Base-by-base conservation (phyloP, 1,140 invertebrate species). In the Bicyclus anynana region DNA sequence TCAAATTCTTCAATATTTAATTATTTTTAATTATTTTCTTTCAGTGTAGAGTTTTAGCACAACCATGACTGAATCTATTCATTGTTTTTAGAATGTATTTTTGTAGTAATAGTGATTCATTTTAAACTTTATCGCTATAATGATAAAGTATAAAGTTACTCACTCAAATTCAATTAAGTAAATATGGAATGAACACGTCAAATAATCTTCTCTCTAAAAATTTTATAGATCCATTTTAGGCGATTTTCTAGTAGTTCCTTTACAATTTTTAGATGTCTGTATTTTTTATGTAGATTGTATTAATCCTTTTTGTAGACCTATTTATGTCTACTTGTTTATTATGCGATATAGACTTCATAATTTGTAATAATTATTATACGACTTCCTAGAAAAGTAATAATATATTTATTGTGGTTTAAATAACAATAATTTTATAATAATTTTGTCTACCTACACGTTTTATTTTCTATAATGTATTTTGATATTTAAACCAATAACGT, bases 191-290 rank as follows among this genome's bases (percentile, higher is more conserved):
- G n/a, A n/a, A n/a, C 27, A 49, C 10, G 17, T 21, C 7, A 38
- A 23, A 33, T 23, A 35, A 14, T 1, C 37, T 16, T 51, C 18
- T 38, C 16, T 40, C 50, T 38, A 35, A 38, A 35, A 40, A 5
- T 23, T 52, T 40, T 40, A 20, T 26, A 51, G 37, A 6, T 21
- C 49, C 33, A 13, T 50, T 42, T 56, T 56, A 56, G 46, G 14
- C 7, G 23, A 52, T 13, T 52, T 52, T 52, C 50, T 74, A 65
- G 59, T 61, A 55, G 67, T 69, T 73, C 58, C 61, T 69, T 69
- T 67, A 75, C 47, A 58, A 71, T 80, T 82, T 82, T 78, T 82
- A 78, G 75, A 82, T 44, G 69, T 62, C 67, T 77, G 65, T 79
- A 72, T 62, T 58, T 72, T 40, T 50, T 50, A 16, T 21, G 3